phyloP scores from a whole-genome alignment of 2,113 vertebrate species.

The Amia ocellicauda region DNA sequence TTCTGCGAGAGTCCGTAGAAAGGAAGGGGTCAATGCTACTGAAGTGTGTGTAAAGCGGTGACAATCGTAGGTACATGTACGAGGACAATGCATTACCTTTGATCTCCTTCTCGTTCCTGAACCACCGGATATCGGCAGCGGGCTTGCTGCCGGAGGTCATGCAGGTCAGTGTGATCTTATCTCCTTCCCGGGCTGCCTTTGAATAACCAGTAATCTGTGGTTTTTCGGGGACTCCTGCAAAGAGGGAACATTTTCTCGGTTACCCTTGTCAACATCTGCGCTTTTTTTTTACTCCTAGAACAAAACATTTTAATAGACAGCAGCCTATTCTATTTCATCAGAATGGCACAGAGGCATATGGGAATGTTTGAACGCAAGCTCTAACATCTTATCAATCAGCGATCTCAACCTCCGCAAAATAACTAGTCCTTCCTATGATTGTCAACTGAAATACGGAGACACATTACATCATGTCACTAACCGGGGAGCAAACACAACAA shows the following conservation, averaged over 20 bases:
- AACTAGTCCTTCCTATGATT: no score
- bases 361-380: no score
- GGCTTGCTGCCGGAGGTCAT: conserved; percentile 93
- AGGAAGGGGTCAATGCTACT: neutral
- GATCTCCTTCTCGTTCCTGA: conserved; percentile 93
- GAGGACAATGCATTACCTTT: conserved; percentile 72
- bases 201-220: conserved; percentile 92
- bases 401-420: no score
- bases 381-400: no score
- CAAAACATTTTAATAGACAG: no score
- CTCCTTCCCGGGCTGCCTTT: conserved; percentile 88
- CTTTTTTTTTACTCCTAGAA: no score
- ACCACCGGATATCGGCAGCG: conserved; percentile 92
- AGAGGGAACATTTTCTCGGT: neutral
- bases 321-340: no score
- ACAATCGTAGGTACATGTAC: neutral
- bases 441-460: no score
- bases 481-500: no score
- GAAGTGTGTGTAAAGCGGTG: neutral
- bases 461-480: no score
- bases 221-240: conserved; percentile 84
- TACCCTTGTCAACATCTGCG: no score
- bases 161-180: conserved; percentile 88
- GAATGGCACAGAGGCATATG: no score
- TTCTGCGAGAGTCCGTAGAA: neutral